Conservation (phyloP, 2,113 vertebrate genomes). For the Zeus faber region DNA sequence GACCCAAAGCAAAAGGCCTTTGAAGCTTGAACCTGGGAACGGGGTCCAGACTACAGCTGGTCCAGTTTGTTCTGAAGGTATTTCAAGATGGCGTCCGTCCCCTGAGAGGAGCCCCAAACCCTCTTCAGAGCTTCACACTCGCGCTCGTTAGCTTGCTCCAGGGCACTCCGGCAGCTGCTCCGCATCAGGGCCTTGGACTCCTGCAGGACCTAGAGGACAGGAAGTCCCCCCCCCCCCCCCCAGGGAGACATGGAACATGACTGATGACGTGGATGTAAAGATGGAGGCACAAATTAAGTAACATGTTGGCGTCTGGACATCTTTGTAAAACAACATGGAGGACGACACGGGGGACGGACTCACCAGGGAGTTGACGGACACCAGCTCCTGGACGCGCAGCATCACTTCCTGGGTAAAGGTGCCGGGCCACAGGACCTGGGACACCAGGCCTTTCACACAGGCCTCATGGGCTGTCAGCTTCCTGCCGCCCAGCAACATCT, state of each 20-base stretch:
- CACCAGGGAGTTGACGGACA: slow-evolving; percentile 87
- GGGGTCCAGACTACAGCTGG: slow-evolving; percentile 87
- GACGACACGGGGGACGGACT: slow-evolving; percentile 52
- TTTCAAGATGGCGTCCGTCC: slow-evolving; percentile 93
- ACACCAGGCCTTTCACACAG: slow-evolving; percentile 93
- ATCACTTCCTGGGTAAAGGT: slow-evolving; percentile 98
- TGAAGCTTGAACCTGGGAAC: too few relatives aligned
- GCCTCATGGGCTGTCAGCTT: slow-evolving; percentile 97
- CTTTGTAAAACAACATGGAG: slow-evolving; percentile 19
- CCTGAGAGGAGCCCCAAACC: slow-evolving; percentile 94
- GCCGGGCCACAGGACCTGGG: slow-evolving; percentile 96
- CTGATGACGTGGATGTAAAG: slow-evolving; percentile 1
- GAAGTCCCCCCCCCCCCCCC: slow-evolving; percentile 10
- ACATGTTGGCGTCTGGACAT: not conserved
- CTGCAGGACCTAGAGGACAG: slow-evolving; percentile 83
- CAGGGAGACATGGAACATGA: not conserved
- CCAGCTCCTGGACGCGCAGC: slow-evolving; percentile 93
- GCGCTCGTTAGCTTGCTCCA: slow-evolving; percentile 93
- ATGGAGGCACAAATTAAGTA: not conserved
- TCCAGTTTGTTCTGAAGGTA: slow-evolving; percentile 91
- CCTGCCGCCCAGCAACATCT: slow-evolving; percentile 93
- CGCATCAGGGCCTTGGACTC: slow-evolving; percentile 95
- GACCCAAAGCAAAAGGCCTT: too few relatives aligned
- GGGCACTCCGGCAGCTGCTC: slow-evolving; percentile 82
- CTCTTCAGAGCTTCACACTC: slow-evolving; percentile 94